phyloP scores from a whole-genome alignment of 2,888 invertebrate genomes.

The Prenolepis imparis region DNA sequence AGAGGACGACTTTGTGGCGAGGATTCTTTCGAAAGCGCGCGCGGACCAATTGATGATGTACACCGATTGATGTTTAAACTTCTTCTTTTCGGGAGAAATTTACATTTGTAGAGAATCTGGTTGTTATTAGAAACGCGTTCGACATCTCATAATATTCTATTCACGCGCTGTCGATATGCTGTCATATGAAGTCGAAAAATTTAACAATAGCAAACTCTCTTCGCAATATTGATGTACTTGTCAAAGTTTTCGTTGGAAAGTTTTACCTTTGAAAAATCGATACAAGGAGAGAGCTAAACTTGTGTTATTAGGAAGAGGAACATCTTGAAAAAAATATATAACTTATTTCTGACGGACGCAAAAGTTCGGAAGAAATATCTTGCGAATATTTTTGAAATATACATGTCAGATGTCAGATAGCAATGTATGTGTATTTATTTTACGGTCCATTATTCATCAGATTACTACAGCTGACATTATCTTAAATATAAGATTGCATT shows the following conservation, averaged over 20 bases:
- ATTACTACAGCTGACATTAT: conserved; percentile 12
- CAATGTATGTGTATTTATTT: neutral
- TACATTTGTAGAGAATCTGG: neutral
- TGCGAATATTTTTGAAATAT: neutral
- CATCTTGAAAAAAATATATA: neutral
- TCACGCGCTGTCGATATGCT: neutral
- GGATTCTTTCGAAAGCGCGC: neutral
- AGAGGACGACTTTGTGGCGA: neutral
- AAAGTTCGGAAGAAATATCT: neutral
- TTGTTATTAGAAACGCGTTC: conserved; percentile 9
- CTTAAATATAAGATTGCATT: neutral
- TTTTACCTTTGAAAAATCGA: neutral
- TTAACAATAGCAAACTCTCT: neutral
- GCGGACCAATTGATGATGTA: conserved; percentile 4
- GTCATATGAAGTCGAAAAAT: conserved; percentile 11
- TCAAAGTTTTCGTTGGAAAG: conserved; percentile 4
- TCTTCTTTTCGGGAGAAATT: neutral
- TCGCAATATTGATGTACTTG: neutral
- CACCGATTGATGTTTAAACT: neutral
- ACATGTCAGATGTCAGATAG: neutral
- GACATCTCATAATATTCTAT: conserved; percentile 14
- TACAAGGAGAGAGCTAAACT: neutral
- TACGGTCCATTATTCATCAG: neutral
- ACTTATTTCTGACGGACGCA: neutral
- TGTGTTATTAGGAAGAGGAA: neutral